Percentiles rank a stretch among this genome's conserved stretches.
Evolutionary conservation across 2,797 vertebrate species (phyloP).

Genomic region (Sebastes hopkinsi): DNA sequence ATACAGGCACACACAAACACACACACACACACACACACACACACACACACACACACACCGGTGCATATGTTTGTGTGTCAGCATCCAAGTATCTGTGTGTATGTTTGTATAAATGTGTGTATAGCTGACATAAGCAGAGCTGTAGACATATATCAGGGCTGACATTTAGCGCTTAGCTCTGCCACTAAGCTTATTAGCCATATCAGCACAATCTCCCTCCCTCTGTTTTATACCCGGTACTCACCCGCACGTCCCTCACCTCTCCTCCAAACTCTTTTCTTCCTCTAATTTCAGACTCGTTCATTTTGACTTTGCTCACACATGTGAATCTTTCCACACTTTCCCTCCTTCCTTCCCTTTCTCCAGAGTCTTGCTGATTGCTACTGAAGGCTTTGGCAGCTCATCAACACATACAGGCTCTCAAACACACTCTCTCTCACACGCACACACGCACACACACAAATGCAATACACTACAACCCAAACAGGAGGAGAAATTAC

Average conservation of each 20-base stretch:
- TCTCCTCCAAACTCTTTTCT: background rate
- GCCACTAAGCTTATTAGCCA: slow-evolving; percentile 79
- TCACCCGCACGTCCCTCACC: slow-evolving; percentile 6
- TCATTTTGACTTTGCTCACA: slow-evolving; percentile 39
- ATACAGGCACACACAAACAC: slow-evolving; percentile 17
- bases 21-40: slow-evolving; percentile 15
- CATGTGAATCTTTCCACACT: slow-evolving; percentile 30
- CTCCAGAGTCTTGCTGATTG: slow-evolving; percentile 56
- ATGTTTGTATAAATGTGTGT: slow-evolving; percentile 59
- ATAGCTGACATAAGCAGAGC: slow-evolving; percentile 74
- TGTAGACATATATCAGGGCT: slow-evolving; percentile 77
- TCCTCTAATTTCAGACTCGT: background rate
- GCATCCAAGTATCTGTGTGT: slow-evolving; percentile 19
- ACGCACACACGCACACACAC: background rate
- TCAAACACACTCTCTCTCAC: background rate
- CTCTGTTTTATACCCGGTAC: slow-evolving; percentile 25
- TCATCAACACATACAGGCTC: slow-evolving; percentile 55
- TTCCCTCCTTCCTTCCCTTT: slow-evolving; percentile 28
- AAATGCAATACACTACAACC: slow-evolving; percentile 14
- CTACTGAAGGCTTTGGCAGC: slow-evolving; percentile 59
- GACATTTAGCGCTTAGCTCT: slow-evolving; percentile 79
- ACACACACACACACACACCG: background rate
- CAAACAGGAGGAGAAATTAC: slow-evolving; percentile 52
- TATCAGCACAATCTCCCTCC: slow-evolving; percentile 78
- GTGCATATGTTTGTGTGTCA: slow-evolving; percentile 21